Evolutionary conservation across 2,888 invertebrate genomes (phyloP).

Genomic region (Lutraria lutraria): DNA sequence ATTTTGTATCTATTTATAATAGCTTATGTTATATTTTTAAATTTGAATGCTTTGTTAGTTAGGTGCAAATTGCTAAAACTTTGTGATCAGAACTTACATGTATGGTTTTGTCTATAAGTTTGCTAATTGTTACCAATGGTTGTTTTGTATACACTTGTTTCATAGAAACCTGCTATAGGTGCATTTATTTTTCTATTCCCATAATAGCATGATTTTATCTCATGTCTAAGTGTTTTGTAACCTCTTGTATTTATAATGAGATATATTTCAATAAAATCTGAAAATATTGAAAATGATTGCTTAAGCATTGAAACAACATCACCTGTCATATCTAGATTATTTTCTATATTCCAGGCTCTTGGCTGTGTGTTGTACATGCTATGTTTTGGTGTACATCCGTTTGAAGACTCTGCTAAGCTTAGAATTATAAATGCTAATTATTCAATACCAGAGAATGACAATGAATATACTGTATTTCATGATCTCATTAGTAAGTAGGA

Average conservation of each 20-base stretch:
- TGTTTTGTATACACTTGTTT: too few species aligned
- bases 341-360: conserved; percentile 89
- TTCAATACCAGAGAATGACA: conserved; percentile 92
- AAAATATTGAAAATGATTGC: too few species aligned
- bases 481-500: conserved; percentile 92
- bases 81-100: not conserved
- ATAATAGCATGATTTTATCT: not conserved
- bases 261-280: too few species aligned
- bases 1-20: not conserved
- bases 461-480: conserved; percentile 94
- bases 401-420: conserved; percentile 97
- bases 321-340: not conserved
- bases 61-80: too few species aligned
- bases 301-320: too few species aligned
- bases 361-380: conserved; percentile 97
- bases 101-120: not conserved
- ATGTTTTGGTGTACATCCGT: conserved; percentile 98
- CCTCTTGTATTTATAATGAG: too few species aligned
- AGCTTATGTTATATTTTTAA: not conserved
- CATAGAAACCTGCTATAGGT: not conserved
- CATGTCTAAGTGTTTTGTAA: not conserved
- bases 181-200: not conserved
- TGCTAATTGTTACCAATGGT: too few species aligned
- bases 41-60: too few species aligned
- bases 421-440: conserved; percentile 99